These are phyloP conservation scores for Mus caroli DNA, from an alignment of 2,797 vertebrate species.

Conservation along the genomic window DNA sequence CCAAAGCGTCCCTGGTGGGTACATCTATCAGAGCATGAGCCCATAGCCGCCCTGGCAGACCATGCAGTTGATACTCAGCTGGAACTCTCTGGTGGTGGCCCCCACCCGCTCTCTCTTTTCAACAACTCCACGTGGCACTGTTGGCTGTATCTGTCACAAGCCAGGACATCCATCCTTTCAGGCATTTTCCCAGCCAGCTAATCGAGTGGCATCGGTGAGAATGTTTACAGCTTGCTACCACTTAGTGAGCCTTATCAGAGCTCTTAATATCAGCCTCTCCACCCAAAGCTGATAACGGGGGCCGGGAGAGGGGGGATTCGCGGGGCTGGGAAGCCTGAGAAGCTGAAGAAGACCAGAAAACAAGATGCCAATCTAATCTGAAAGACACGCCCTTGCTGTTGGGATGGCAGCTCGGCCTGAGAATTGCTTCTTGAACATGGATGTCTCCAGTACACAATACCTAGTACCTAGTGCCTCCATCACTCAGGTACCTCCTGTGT, in stretches of 20 bases:
- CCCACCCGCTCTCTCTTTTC: slow-evolving; percentile 66
- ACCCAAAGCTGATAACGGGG: slow-evolving; percentile 83
- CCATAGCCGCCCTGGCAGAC: slow-evolving; percentile 52
- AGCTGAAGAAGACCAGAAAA: slow-evolving; percentile 47
- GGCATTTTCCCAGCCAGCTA: slow-evolving; percentile 88
- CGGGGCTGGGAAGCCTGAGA: not conserved
- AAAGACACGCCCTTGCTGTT: slow-evolving; percentile 46
- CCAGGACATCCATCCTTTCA: slow-evolving; percentile 66
- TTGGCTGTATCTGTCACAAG: slow-evolving; percentile 82
- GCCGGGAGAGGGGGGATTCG: accelerated
- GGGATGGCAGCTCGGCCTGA: not conserved
- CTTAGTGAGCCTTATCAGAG: slow-evolving; percentile 88
- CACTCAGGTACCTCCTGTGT: not conserved
- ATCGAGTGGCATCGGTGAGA: slow-evolving; percentile 90
- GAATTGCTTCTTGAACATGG: not conserved
- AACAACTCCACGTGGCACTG: slow-evolving; percentile 80
- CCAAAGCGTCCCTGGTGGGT: slow-evolving; percentile 37
- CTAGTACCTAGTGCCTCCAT: not conserved
- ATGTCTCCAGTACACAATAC: not conserved
- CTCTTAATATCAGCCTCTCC: slow-evolving; percentile 84
- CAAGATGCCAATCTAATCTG: slow-evolving; percentile 66
- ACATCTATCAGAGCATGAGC: slow-evolving; percentile 55
- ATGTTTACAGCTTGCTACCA: slow-evolving; percentile 92
- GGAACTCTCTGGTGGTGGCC: slow-evolving; percentile 61
- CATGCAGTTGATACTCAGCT: not conserved